Evolutionary conservation across 2,888 invertebrate species (phyloP), one percentile per base, ranked within the genome.

Genomic region (Cryptocephalus primarius): DNA sequence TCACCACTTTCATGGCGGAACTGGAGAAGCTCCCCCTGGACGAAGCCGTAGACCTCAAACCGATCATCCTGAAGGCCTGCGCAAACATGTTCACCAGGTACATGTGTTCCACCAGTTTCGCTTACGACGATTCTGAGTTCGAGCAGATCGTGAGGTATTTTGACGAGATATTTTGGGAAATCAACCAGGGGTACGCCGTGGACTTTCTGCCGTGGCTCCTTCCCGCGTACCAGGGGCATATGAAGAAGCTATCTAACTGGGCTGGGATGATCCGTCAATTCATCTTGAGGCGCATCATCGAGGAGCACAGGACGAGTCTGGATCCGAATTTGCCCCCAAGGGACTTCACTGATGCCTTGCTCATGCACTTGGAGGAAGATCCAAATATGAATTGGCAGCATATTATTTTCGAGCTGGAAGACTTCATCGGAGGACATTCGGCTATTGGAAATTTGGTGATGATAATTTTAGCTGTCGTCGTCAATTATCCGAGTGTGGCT

Each of bases 131-230:
- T 55, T 47, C 60, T 0, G 80, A 80, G 12, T 91, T 89, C 70
- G 72, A 75, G 42, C 73, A 74, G 47, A 75, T 84, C 8, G 85
- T 88, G 0, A 72, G 80, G 22, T 62, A 62, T 47, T 91, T 90
- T 64, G 91, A 91, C 59, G 83, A 86, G 57, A 88, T 92, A 43
- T 92, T 92, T 71, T 89, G 87, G 84, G 90, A 91, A 63, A 89
- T 92, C 52, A 92, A 91, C 66, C 88, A 88, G 59, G 89, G 89
- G 0, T 89, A 88, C 64, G 85, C 88, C 0, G 78, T 90, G 0
- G 92, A 92, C 60, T 91, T 91, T 60, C 62, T 92, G 14, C 91
- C 91, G 0, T 88, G 86, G 83, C 66, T 91, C 0, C 72, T 79
- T 1, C 87, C 87, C 0, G 78, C 88, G 49, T 88, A 87, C 65